These are phyloP conservation scores for Pristiophorus japonicus DNA, from an alignment of 2,113 vertebrate species.

Conservation along the genomic window DNA sequence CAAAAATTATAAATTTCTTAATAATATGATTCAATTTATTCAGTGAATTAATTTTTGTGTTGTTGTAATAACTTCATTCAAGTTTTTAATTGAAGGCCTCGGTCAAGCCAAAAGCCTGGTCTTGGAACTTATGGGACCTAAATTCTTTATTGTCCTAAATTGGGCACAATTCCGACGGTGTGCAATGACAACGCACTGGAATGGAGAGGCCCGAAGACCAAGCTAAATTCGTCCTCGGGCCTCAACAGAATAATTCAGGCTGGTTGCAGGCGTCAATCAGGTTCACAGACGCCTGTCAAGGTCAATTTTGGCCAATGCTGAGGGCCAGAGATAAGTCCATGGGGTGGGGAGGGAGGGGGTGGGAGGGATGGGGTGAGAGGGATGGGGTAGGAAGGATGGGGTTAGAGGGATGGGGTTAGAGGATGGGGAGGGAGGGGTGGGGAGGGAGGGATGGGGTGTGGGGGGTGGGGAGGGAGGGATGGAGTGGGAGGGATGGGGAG, in stretches of 20 bases:
- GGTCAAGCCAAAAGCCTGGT: neutral
- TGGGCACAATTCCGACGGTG: too few relatives aligned
- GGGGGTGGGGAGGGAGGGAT: too few relatives aligned
- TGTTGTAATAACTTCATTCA: neutral
- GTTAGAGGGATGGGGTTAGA: too few relatives aligned
- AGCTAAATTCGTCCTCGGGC: neutral
- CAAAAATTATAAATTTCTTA: neutral
- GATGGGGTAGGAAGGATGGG: too few relatives aligned
- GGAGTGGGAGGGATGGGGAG: too few relatives aligned
- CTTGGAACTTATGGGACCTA: neutral
- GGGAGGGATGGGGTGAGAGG: too few relatives aligned
- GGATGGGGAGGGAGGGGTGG: too few relatives aligned
- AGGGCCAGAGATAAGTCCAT: neutral
- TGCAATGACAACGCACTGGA: neutral
- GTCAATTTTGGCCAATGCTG: neutral
- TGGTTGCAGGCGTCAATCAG: neutral
- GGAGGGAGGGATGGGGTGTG: too few relatives aligned
- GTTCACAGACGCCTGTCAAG: neutral
- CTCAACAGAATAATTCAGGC: neutral
- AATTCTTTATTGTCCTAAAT: neutral
- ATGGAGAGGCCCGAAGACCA: neutral
- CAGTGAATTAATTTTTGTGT: neutral
- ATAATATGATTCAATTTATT: neutral
- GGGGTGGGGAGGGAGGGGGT: neutral
- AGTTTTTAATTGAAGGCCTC: neutral